phyloP scores from a whole-genome alignment of 2,888 invertebrate species.

The Pseudococcus longispinus region DNA sequence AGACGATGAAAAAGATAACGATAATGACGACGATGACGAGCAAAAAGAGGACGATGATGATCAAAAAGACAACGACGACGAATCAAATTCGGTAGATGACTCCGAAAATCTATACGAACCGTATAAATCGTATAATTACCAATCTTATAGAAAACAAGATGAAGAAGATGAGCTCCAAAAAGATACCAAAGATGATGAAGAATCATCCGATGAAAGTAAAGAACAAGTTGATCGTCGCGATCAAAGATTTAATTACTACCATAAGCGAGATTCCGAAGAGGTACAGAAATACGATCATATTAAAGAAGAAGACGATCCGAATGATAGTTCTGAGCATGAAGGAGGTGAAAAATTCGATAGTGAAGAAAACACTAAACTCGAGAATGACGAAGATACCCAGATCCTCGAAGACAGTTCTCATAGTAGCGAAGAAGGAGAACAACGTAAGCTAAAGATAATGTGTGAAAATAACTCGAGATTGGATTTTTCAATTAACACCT shows the following conservation, averaged over 20 bases:
- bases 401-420: neutral
- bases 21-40: constrained; percentile 61
- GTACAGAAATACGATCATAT: constrained; percentile 61
- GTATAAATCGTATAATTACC: neutral
- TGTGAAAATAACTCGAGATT: neutral
- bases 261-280: constrained; percentile 61
- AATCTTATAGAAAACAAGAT: neutral
- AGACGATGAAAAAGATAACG: constrained; percentile 58
- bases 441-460: neutral
- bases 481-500: neutral
- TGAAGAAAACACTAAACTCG: neutral
- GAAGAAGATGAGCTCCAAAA: constrained; percentile 60
- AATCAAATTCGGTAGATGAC: constrained; percentile 59
- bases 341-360: neutral
- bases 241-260: neutral
- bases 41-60: constrained; percentile 60
- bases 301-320: constrained; percentile 60
- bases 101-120: constrained; percentile 58
- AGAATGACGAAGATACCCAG: neutral
- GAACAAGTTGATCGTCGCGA: neutral
- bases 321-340: constrained; percentile 3
- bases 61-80: neutral
- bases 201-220: neutral
- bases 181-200: constrained; percentile 60
- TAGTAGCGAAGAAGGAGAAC: constrained; percentile 10